Conservation (phyloP, 2,888 invertebrate genomes). For the Pristionchus japonicus region DNA sequence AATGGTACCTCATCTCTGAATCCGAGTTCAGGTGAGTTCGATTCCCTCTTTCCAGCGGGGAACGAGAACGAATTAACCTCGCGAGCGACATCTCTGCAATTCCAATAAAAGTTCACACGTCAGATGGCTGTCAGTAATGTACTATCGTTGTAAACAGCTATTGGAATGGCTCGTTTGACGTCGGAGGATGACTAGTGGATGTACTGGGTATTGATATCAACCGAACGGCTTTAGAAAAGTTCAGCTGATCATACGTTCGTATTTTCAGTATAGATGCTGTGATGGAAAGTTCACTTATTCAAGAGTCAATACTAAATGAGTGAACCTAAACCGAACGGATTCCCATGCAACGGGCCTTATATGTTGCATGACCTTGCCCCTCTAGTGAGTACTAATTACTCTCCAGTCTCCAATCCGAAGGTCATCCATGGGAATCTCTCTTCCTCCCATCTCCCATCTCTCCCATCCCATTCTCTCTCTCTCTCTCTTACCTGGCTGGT, state of each 20-base stretch:
- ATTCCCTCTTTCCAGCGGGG: constrained; percentile 50
- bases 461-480: not conserved
- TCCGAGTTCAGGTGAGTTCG: constrained; percentile 61
- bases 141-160: not conserved
- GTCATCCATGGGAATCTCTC: not conserved
- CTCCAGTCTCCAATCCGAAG: not conserved
- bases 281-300: not conserved
- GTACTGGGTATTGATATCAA: too few relatives aligned
- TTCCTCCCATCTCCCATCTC: not conserved
- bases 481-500: constrained; percentile 1
- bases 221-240: too few relatives aligned
- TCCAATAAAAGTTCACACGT: too few relatives aligned
- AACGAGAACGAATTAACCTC: constrained; percentile 60
- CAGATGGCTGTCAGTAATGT: not conserved
- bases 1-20: constrained; percentile 54
- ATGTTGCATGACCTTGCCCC: not conserved
- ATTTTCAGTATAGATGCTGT: not conserved
- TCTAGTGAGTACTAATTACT: not conserved
- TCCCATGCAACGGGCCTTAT: not conserved
- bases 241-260: not conserved
- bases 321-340: not conserved
- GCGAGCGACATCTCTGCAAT: constrained; percentile 29
- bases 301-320: not conserved
- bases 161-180: not conserved
- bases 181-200: not conserved